These are phyloP conservation scores for Otus sunia DNA, from an alignment of 2,113 vertebrate genomes.

Conservation along the genomic window DNA sequence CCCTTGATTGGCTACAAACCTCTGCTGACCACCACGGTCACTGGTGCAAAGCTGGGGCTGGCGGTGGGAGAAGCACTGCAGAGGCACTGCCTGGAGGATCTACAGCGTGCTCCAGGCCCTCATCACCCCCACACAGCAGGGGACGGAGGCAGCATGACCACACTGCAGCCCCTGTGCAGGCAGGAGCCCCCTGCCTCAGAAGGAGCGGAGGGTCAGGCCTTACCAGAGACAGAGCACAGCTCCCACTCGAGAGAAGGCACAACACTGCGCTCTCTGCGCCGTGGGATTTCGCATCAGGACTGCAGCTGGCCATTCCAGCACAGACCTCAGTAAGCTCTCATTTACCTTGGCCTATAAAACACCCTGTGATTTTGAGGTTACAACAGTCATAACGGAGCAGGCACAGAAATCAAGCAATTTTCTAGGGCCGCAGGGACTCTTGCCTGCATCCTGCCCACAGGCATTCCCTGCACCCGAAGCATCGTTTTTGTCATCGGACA, in stretches of 20 bases:
- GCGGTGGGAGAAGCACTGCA: not conserved
- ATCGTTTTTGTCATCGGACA: not conserved
- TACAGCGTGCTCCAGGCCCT: not conserved
- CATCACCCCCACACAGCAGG: not conserved
- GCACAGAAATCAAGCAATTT: not conserved
- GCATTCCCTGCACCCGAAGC: not conserved
- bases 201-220: not conserved
- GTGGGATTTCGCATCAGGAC: accelerated
- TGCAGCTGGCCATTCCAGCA: accelerated
- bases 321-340: not conserved
- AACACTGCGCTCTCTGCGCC: not conserved
- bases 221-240: not conserved
- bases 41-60: not conserved
- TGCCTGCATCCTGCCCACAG: not conserved
- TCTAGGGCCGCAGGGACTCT: not conserved
- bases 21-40: not conserved
- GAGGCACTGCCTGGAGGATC: not conserved
- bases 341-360: slow-evolving; percentile 17
- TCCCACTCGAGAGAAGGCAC: accelerated
- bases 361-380: slow-evolving; percentile 7
- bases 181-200: accelerated
- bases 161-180: not conserved
- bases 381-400: not conserved
- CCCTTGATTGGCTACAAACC: not conserved
- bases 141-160: accelerated